Conservation (phyloP, 2,113 vertebrate genomes). For the Channa maculata region DNA sequence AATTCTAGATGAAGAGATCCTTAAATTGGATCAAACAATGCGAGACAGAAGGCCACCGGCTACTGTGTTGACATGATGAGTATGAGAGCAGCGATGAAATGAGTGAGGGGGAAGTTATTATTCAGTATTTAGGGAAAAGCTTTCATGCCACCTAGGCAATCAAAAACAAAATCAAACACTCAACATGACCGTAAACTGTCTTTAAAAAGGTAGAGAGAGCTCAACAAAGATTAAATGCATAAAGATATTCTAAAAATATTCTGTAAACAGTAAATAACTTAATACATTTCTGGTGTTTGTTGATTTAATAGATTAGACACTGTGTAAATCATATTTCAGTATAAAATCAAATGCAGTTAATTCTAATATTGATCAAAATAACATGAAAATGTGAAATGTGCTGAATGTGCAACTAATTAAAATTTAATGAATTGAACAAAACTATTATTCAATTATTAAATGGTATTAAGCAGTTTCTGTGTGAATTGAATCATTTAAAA, state of each 20-base stretch:
- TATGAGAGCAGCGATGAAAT: slow-evolving; percentile 22
- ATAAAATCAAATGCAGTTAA: too few relatives aligned
- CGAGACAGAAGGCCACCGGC: slow-evolving; percentile 74
- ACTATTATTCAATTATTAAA: too few relatives aligned
- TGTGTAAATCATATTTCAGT: too few relatives aligned
- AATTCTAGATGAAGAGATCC: slow-evolving; percentile 86
- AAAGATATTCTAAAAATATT: not conserved
- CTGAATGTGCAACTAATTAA: too few relatives aligned
- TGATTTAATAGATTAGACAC: too few relatives aligned
- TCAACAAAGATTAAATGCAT: not conserved
- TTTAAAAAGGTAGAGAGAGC: not conserved
- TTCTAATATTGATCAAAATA: too few relatives aligned
- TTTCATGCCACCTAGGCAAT: not conserved
- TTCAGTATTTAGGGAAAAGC: not conserved
- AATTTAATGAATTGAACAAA: too few relatives aligned
- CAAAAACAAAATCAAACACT: too few relatives aligned
- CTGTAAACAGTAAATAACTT: not conserved
- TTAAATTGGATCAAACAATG: slow-evolving; percentile 90
- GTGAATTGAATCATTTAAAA: too few relatives aligned
- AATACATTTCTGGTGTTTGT: not conserved
- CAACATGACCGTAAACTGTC: too few relatives aligned
- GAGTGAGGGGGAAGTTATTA: not conserved
- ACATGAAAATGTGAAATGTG: too few relatives aligned
- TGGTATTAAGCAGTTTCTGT: not conserved
- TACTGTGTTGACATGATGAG: slow-evolving; percentile 31